phyloP scores from a whole-genome alignment of 2,888 invertebrate genomes.

The Chaetoderma sp. region DNA sequence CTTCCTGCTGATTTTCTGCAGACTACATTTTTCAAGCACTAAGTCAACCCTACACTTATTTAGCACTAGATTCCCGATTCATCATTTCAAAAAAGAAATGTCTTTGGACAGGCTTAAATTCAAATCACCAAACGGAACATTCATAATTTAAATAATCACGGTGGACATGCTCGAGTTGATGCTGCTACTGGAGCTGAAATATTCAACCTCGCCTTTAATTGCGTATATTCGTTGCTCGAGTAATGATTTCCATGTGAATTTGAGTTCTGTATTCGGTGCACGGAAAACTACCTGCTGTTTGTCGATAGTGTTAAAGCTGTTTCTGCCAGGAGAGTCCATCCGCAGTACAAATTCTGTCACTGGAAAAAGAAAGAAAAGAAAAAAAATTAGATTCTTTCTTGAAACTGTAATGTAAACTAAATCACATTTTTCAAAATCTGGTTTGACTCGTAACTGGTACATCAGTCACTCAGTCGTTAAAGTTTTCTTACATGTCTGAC shows the following conservation, averaged over 20 bases:
- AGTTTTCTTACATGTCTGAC: too few relatives aligned
- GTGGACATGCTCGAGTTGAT: conserved; percentile 5
- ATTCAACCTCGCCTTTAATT: conserved; percentile 39
- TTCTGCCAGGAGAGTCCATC: conserved; percentile 22
- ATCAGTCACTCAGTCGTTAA: too few relatives aligned
- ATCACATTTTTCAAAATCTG: neutral
- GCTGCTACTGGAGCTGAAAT: conserved; percentile 44
- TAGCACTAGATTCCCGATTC: too few relatives aligned
- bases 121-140: too few relatives aligned
- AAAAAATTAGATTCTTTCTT: conserved; percentile 8
- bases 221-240: conserved; percentile 57
- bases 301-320: conserved; percentile 22
- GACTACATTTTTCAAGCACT: too few relatives aligned
- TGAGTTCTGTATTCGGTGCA: conserved; percentile 58
- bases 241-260: conserved; percentile 62
- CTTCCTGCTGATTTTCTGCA: too few relatives aligned
- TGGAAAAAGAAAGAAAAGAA: conserved; percentile 24
- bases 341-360: conserved; percentile 56
- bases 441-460: neutral
- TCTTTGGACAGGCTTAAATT: too few relatives aligned
- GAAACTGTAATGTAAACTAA: neutral
- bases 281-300: conserved; percentile 43
- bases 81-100: too few relatives aligned
- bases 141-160: neutral
- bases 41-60: too few relatives aligned